Evolutionary conservation across 2,888 invertebrate species (phyloP).

Genomic region (Cephus rjabovi): DNA sequence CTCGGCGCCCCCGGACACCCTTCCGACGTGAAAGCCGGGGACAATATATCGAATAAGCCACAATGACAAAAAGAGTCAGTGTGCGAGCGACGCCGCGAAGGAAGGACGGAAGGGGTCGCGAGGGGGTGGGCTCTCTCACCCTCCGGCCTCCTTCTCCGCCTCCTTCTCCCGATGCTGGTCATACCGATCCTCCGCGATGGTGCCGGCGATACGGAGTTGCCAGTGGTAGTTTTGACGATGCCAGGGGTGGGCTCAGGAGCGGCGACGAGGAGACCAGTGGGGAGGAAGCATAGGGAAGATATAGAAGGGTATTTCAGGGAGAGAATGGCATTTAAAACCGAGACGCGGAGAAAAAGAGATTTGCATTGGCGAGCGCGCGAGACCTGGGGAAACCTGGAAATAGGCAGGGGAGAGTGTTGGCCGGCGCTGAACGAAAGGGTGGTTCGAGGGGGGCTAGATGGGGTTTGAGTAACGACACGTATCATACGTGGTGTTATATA

Average conservation of each 20-base stretch:
- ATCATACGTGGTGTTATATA: constrained; percentile 46
- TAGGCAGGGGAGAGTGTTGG: constrained; percentile 28
- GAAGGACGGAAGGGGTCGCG: constrained; percentile 31
- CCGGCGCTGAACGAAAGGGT: constrained; percentile 33
- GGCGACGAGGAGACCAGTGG: constrained; percentile 19
- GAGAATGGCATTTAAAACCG: constrained; percentile 59
- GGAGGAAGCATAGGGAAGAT: constrained; percentile 28
- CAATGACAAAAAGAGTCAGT: constrained; percentile 62
- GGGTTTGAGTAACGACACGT: constrained; percentile 57
- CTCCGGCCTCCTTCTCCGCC: neutral
- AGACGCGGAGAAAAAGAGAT: constrained; percentile 60
- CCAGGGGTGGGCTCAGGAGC: constrained; percentile 24
- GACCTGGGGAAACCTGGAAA: constrained; percentile 4
- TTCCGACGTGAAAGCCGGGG: constrained; percentile 10
- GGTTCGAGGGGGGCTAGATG: constrained; percentile 28
- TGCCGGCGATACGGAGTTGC: constrained; percentile 30
- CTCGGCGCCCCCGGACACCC: constrained; percentile 40
- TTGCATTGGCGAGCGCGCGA: constrained; percentile 48
- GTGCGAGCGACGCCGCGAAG: constrained; percentile 48
- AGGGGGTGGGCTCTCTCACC: neutral
- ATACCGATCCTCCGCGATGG: neutral
- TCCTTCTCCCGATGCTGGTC: neutral
- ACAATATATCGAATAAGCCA: constrained; percentile 65
- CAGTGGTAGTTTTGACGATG: constrained; percentile 37
- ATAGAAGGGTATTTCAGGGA: constrained; percentile 37